Conservation (phyloP, 2,113 vertebrate genomes). For the Protobothrops flavoviridis region DNA sequence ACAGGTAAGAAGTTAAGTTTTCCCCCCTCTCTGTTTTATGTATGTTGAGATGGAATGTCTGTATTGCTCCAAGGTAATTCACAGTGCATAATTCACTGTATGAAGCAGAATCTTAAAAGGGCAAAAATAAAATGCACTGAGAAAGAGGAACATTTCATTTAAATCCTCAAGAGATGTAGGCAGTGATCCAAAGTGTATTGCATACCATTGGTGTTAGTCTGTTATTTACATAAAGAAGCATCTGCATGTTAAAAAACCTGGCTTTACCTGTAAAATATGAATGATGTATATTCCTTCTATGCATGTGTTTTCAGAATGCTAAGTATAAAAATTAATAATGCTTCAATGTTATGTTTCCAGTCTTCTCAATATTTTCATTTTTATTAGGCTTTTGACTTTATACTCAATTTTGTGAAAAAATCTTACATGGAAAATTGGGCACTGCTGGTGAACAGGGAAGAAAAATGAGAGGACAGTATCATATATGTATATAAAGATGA, state of each 20-base stretch:
- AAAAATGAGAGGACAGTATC: neutral
- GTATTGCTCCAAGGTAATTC: neutral
- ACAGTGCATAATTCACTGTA: neutral
- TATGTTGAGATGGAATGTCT: neutral
- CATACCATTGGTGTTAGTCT: neutral
- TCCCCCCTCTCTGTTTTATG: conserved; percentile 4
- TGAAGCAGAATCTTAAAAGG: neutral
- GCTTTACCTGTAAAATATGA: neutral
- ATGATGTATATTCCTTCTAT: neutral
- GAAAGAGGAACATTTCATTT: neutral
- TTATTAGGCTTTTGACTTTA: neutral
- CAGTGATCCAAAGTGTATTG: neutral
- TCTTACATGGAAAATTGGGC: neutral
- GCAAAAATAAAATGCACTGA: neutral
- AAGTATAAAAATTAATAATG: neutral
- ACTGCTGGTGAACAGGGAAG: neutral
- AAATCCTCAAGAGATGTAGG: neutral
- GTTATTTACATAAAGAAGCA: neutral
- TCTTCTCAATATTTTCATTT: neutral
- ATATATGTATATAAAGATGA: neutral
- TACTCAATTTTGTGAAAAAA: neutral
- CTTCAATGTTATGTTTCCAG: neutral
- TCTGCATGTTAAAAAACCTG: neutral
- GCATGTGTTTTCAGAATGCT: neutral
- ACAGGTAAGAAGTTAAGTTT: conserved; percentile 77